Evolutionary conservation across 2,797 vertebrate genomes (phyloP).

Genomic region (Naso thynnoides): DNA sequence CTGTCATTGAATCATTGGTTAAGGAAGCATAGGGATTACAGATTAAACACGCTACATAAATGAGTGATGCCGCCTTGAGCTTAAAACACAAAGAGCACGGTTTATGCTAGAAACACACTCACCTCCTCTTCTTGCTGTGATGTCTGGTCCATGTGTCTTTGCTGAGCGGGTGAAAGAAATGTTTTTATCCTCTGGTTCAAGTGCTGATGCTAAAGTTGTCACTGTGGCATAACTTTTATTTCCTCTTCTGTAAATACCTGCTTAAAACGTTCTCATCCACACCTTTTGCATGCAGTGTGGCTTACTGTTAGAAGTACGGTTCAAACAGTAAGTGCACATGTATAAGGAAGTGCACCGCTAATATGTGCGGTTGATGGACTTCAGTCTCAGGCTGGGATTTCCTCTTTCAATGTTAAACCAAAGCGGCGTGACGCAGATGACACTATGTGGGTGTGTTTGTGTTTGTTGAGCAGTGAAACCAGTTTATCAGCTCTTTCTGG

Average conservation of each 20-base stretch:
- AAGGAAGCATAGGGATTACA: not conserved
- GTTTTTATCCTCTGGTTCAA: constrained; percentile 13
- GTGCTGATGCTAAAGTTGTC: not conserved
- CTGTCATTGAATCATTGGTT: too few relatives aligned
- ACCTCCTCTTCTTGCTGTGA: constrained; percentile 39
- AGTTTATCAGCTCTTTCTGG: constrained; percentile 19
- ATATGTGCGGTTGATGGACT: constrained; percentile 48
- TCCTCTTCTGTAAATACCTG: not conserved
- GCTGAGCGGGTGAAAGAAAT: not conserved
- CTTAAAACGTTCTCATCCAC: not conserved
- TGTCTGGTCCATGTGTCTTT: constrained; percentile 41
- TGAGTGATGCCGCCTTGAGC: not conserved
- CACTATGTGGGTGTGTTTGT: not conserved
- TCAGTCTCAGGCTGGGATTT: constrained; percentile 60
- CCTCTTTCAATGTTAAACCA: constrained; percentile 59
- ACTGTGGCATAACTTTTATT: constrained; percentile 1
- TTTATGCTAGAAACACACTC: constrained; percentile 13
- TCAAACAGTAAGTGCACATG: constrained; percentile 43
- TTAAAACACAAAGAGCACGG: not conserved
- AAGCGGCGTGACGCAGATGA: not conserved
- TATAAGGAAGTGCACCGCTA: constrained; percentile 63
- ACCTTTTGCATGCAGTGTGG: not conserved
- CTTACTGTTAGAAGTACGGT: not conserved
- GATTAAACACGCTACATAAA: not conserved
- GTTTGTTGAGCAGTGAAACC: constrained; percentile 20